These are phyloP conservation scores for Eulemur rufifrons DNA, from an alignment of 2,113 vertebrate genomes.

Conservation along the genomic window DNA sequence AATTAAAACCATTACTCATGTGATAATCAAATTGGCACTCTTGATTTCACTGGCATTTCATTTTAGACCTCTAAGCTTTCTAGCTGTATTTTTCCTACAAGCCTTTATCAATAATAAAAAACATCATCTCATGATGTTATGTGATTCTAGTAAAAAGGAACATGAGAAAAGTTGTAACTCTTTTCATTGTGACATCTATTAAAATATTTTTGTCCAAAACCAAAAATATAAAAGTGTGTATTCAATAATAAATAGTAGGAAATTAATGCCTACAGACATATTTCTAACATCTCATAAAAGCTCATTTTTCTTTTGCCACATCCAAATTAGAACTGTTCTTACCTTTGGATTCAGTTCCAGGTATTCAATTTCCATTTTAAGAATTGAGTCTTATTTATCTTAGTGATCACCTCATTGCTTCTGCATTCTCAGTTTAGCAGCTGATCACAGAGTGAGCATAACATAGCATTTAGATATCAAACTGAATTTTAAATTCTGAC, in stretches of 20 bases:
- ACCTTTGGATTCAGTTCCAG: neutral
- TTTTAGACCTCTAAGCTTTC: neutral
- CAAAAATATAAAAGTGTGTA: neutral
- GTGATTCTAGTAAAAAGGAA: neutral
- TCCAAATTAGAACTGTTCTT: neutral
- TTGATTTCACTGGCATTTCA: neutral
- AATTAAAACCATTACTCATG: conserved; percentile 9
- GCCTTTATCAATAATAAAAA: neutral
- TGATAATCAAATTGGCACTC: neutral
- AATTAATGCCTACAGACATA: neutral
- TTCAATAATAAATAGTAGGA: neutral
- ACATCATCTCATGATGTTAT: neutral
- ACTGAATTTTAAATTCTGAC: neutral
- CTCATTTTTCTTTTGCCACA: neutral
- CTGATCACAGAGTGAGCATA: neutral
- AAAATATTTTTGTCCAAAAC: neutral
- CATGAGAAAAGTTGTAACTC: neutral
- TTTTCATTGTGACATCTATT: neutral
- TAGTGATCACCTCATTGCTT: neutral
- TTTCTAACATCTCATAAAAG: neutral
- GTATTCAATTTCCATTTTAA: neutral
- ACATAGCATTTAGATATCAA: neutral
- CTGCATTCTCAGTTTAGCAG: neutral
- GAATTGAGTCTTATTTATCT: neutral
- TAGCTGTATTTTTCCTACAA: neutral